phyloP scores from a whole-genome alignment of 1,140 invertebrate genomes.

The Stenopsyche tienmushanensis region DNA sequence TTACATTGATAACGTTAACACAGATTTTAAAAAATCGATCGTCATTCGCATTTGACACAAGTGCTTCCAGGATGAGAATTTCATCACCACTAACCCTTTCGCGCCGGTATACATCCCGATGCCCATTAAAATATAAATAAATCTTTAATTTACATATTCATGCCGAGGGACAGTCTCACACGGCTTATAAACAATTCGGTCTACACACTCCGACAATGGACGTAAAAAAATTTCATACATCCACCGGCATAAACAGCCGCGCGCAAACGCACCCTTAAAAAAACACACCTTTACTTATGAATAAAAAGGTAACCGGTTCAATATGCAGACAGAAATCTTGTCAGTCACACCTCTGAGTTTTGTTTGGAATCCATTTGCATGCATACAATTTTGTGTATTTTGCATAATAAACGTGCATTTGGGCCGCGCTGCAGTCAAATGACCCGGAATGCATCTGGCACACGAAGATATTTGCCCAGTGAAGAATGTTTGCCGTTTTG shows the following conservation, averaged over 20 bases:
- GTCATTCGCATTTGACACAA: no score
- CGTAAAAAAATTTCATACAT: conserved; percentile 13
- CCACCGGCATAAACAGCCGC: no score
- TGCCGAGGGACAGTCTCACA: conserved; percentile 26
- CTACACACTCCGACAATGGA: conserved; percentile 30
- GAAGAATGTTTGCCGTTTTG: conserved; percentile 10
- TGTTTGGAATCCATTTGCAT: conserved; percentile 41
- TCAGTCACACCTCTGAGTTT: conserved; percentile 42
- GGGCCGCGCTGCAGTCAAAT: conserved; percentile 12
- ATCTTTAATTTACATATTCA: conserved; percentile 35
- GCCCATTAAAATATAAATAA: conserved; percentile 33
- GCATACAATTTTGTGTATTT: conserved; percentile 26
- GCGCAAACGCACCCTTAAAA: neutral
- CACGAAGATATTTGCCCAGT: neutral
- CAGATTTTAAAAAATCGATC: neutral
- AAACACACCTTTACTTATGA: conserved; percentile 1
- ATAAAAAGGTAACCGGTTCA: conserved; percentile 25
- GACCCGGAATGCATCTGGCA: conserved; percentile 7
- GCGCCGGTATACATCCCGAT: neutral
- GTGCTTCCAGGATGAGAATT: conserved; percentile 7
- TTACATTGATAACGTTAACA: neutral
- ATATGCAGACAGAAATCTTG: conserved; percentile 35
- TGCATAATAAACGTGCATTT: conserved; percentile 29
- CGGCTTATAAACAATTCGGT: conserved; percentile 37
- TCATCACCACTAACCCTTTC: conserved; percentile 29